Base-by-base conservation (phyloP, 1,140 invertebrate species). In the Carcinoscorpius rotundicauda region DNA sequence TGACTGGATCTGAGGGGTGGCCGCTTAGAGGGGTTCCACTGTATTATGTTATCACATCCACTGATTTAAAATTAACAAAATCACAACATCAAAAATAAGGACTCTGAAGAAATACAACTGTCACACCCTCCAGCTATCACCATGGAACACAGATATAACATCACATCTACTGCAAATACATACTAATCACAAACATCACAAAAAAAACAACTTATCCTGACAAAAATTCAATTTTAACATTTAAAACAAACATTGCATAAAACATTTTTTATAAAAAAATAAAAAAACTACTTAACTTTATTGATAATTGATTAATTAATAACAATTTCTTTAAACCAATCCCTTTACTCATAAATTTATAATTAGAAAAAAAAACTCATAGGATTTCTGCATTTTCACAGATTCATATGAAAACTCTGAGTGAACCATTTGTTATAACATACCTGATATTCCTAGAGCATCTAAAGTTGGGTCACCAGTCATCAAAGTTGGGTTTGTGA, bases 401-500 rank as follows among this genome's bases (percentile, higher is more conserved):
- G 6, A 6, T 59, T 59, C 11, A 61, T 50, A 61, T 50, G 50
- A 48, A 61, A 61, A 48, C 8, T 50, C 3, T 61, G 6, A 61
- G 8, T 8, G 11, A 56, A 56, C 57, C 29, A 64, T 59, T 3
- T 4, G 8, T 0, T 50, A 59, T 53, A n/a, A 11, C 55, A 66
- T 73, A 64, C 71, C 65, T 51, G 65, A 48, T 6, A 70, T n/a
- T 68, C 64, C 65, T 65, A 71, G 60, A 69, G 72, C 61, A 68
- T 87, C 87, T 56, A 86, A 76, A 68, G 77, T 82, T 71, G 79
- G 82, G 72, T 98, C 96, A 49, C 97, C 96, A 58, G 91, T 91
- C 0, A 96, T 95, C 74, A 99, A 83, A 73, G 86, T 88, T 49
- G 96, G 95, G 78, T 99, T 98, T 68, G 96, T 99, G 81, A 96